Evolutionary conservation across 2,888 invertebrate genomes (phyloP).

Genomic region (Piscicola geometra): DNA sequence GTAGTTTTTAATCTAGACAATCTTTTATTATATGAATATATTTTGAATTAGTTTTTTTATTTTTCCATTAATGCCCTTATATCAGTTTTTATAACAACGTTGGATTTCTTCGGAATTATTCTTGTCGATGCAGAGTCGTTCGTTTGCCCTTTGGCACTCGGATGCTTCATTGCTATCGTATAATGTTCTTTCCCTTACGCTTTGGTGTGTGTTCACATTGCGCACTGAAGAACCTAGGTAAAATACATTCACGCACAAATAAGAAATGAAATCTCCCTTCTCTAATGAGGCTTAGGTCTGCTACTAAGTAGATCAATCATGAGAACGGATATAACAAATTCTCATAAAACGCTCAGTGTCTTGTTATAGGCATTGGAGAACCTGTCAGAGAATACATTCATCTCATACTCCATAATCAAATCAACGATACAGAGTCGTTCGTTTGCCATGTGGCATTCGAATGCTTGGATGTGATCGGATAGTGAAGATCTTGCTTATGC

Average conservation of each 20-base stretch:
- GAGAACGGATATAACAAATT: not conserved
- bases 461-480: slow-evolving; percentile 2
- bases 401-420: too few relatives aligned
- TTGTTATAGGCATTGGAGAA: not conserved
- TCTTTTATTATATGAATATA: too few relatives aligned
- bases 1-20: too few relatives aligned
- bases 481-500: slow-evolving; percentile 9
- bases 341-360: not conserved
- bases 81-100: too few relatives aligned
- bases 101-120: not conserved
- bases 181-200: not conserved
- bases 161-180: slow-evolving; percentile 9
- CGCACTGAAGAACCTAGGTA: slow-evolving; percentile 4
- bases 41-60: too few relatives aligned
- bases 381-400: slow-evolving; percentile 16
- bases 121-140: slow-evolving; percentile 1
- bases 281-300: not conserved
- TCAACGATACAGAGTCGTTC: slow-evolving; percentile 11
- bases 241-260: too few relatives aligned
- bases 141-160: not conserved
- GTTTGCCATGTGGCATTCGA: not conserved
- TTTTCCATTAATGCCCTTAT: too few relatives aligned
- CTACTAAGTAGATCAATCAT: not conserved
- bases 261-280: not conserved
- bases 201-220: not conserved